A percentile compares a stretch with the other conserved stretches of the same genome.
Evolutionary conservation across 2,797 vertebrate species (phyloP).

Genomic region (Etheostoma nigrum): DNA sequence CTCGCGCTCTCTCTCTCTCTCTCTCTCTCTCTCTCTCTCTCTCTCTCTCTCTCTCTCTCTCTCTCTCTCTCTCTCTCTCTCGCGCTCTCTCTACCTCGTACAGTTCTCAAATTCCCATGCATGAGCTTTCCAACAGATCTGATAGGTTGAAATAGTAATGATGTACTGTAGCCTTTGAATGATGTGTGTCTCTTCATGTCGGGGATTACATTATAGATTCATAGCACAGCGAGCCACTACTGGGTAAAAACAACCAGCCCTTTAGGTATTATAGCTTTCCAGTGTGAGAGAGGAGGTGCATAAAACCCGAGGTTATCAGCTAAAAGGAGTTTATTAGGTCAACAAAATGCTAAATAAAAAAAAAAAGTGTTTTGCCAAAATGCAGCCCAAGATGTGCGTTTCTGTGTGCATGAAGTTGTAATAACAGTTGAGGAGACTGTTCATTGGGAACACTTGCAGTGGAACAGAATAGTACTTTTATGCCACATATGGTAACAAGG

Average conservation of each 20-base stretch:
- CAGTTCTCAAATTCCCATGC: conserved; percentile 63
- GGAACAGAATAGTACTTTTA: neutral
- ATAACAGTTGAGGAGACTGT: too few relatives aligned
- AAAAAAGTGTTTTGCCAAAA: neutral
- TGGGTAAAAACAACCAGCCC: conserved; percentile 54
- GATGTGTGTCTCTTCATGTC: conserved; percentile 72
- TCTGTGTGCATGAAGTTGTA: too few relatives aligned
- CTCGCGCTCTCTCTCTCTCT: neutral
- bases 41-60: neutral
- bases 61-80: too few relatives aligned
- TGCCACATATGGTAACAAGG: neutral
- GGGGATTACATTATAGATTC: conserved; percentile 80
- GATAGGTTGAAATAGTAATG: conserved; percentile 68
- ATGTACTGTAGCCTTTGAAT: conserved; percentile 72
- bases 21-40: neutral
- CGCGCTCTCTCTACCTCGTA: neutral
- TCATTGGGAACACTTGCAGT: too few relatives aligned
- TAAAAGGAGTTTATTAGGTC: conserved; percentile 19
- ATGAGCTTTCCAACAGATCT: conserved; percentile 65
- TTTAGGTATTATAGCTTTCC: conserved; percentile 54
- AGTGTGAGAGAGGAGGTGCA: conserved; percentile 31
- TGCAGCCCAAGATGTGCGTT: neutral
- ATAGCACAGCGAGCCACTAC: conserved; percentile 66
- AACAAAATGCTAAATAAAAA: neutral
- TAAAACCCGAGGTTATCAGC: conserved; percentile 26